Base-by-base conservation (phyloP, 2,113 vertebrate genomes). In the Marmota flaviventris region DNA sequence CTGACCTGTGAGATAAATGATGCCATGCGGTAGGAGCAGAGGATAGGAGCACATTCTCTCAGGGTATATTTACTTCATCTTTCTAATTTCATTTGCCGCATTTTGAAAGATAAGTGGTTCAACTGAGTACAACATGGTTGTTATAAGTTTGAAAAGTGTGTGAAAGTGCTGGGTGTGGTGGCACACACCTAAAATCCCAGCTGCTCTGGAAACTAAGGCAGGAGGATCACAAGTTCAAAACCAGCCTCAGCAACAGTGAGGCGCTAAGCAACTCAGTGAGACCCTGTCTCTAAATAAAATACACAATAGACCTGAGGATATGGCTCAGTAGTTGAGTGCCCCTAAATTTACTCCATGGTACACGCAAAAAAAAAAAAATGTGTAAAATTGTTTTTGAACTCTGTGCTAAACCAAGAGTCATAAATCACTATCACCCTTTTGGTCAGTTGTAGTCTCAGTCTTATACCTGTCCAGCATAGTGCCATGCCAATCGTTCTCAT, bases 71-170 rank as follows among this genome's bases (percentile, higher is more conserved):
- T 81, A 53, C 12, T 86, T 78, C 18, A 69, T 61, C 17, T 75
- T 86, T 73, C 29, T 67, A 56, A 83, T 58, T 85, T 63, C 29
- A 90, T 32, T 69, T 37, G 42, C 34, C 9, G 1, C 91, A 45
- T 76, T 96, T 91, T 39, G 89, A 94, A 84, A n/a, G 20, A 75
- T 34, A 72, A 82, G 51, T 87, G 13, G 12, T 37, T 82, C 56
- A 72, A 45, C 37, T 67, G 42, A 56, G 39, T 79, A 39, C 14
- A 45, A 89, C 85, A 85, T 24, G 1, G 2, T 69, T 92, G 4
- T 75, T 86, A 34, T 61, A 85, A 77, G 14, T 45, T 72, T 77
- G 8, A 69, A 94, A 53, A 53, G 14, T 53, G 51, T 53, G 13
- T 53, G 4, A 53, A 53, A 53, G 51, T 53, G 14, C 51, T 16